Conservation (phyloP, 2,113 vertebrate genomes). For the Gopherus evgoodei region DNA sequence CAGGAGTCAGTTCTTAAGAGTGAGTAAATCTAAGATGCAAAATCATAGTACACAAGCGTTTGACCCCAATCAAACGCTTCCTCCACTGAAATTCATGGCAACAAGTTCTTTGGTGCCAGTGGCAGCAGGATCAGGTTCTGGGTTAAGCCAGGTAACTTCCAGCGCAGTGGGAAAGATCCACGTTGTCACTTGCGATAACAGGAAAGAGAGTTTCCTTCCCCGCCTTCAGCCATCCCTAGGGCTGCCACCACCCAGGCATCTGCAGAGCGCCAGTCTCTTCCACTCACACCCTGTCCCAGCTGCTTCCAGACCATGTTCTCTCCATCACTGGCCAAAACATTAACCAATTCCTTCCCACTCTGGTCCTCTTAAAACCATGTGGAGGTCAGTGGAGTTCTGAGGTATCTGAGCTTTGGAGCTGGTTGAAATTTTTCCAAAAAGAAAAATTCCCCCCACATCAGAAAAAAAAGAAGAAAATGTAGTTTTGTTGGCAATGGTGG, state of each 20-base stretch:
- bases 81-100: not conserved
- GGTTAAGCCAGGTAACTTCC: not conserved
- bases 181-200: conserved; percentile 49
- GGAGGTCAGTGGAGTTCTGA: not conserved
- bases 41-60: not conserved
- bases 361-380: not conserved
- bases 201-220: conserved; percentile 59
- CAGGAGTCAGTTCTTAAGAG: not conserved
- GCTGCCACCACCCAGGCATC: conserved; percentile 7
- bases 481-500: not conserved
- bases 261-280: not conserved
- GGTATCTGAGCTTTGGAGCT: not conserved
- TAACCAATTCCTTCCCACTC: not conserved
- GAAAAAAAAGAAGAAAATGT: not conserved
- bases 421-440: not conserved
- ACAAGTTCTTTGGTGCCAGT: not conserved
- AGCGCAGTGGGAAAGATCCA: not conserved
- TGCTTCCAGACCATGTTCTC: not conserved
- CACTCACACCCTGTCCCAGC: not conserved
- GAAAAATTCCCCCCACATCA: not conserved
- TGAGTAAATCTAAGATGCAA: not conserved
- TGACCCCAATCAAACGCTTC: not conserved
- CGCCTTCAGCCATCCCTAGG: conserved; percentile 4
- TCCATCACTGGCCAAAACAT: not conserved
- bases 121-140: not conserved